Evolutionary conservation across 92 coral and sea anemone genomes (phyloP), one percentile per base, ranked within the genome.

Genomic region (Montipora capitata): DNA sequence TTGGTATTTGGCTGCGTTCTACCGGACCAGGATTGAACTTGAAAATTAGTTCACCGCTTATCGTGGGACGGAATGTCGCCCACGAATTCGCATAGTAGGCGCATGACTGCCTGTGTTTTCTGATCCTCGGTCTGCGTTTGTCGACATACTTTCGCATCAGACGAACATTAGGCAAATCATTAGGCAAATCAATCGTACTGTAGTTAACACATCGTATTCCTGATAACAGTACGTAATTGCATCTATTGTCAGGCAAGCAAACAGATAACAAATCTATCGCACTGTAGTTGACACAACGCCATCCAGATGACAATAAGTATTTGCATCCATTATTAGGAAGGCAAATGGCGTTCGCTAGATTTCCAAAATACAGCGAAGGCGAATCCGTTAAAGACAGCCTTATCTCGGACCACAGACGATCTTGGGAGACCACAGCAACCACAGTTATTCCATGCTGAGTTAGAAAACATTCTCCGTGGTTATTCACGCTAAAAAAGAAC

Each of bases 11-110:
- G 57, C 61, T 74, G 79, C 79, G 62, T 41, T 74, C 79, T 16
- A 74, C 63, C 59, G 79, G 79, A 57, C 79, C 38, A 13, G 79
- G 79, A 44, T 74, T 74, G 62, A 74, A 74, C 79, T 74, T 74
- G 62, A 74, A 74, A 74, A 74, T 49, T 45, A 74, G 79, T 45
- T 45, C 79, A 57, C 79, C 61, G 57, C n/a, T 76, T 76, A 76
- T 45, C 81, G 44, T 58, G 44, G 54, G 48, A 76, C 51, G 68
- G 67, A 76, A 76, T 27, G 81, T 76, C 65, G 81, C 81, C 18
- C 61, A 52, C 51, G 80, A 45, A 41, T 75, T 75, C 7, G 80
- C 62, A 39, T 75, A 75, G 40, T 48, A 75, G 41, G 80, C 80
- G 18, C 80, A 17, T 61, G 35, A 56, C 56, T 64, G 62, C 62